These are phyloP conservation scores for Enteromius argenteus DNA, from an alignment of 2,797 vertebrate species.

Conservation along the genomic window DNA sequence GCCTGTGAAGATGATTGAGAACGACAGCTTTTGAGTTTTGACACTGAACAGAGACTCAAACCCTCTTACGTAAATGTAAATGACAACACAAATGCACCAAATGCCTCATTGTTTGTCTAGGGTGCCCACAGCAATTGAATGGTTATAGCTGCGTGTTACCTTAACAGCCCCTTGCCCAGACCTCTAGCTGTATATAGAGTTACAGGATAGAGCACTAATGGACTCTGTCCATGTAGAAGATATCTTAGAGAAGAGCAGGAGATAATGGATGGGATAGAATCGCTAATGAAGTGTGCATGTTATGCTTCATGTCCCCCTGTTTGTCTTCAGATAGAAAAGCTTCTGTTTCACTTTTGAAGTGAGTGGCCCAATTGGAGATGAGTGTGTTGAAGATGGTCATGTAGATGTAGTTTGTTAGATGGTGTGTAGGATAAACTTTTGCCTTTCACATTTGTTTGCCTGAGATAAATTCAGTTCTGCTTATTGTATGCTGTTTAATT, in stretches of 20 bases:
- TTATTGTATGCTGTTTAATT: neutral
- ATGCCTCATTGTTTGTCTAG: neutral
- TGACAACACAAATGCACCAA: neutral
- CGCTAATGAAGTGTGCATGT: constrained; percentile 52
- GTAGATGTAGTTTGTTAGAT: neutral
- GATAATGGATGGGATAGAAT: constrained; percentile 60
- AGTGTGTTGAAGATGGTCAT: neutral
- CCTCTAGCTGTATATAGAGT: constrained; percentile 44
- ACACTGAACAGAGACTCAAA: neutral
- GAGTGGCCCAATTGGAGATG: neutral
- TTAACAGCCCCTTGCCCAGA: constrained; percentile 48
- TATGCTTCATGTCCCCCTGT: constrained; percentile 33
- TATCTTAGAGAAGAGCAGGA: constrained; percentile 48
- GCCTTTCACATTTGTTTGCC: neutral
- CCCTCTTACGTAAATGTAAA: neutral
- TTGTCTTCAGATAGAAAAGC: constrained; percentile 34
- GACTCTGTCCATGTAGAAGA: constrained; percentile 46
- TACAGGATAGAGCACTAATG: constrained; percentile 57
- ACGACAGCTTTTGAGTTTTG: neutral
- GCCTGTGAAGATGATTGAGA: neutral
- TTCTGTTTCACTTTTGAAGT: constrained; percentile 25
- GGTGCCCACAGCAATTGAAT: constrained; percentile 44
- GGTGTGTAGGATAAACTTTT: neutral
- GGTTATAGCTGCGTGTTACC: constrained; percentile 54
- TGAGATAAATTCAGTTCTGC: neutral